These are phyloP conservation scores for Pachyramphus minor DNA, from an alignment of 2,113 vertebrate species.

Conservation along the genomic window DNA sequence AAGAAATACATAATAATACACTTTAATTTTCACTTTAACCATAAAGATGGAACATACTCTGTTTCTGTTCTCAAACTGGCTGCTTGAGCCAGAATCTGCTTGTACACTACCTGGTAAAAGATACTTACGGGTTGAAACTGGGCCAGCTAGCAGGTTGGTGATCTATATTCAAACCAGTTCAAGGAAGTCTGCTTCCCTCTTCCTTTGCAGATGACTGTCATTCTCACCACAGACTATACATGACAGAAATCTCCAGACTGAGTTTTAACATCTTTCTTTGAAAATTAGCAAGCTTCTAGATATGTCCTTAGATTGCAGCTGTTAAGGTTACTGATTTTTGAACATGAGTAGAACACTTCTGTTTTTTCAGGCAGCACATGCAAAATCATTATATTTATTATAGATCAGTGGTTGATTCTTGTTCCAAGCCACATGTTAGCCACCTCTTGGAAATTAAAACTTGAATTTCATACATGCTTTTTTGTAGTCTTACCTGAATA, in stretches of 20 bases:
- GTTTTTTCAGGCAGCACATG: neutral
- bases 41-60: neutral
- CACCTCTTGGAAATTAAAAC: neutral
- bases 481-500: neutral
- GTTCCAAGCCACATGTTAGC: neutral
- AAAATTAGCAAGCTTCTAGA: neutral
- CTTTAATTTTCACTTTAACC: neutral
- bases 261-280: neutral
- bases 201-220: neutral
- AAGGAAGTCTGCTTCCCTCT: neutral
- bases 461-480: neutral
- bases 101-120: neutral
- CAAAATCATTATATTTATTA: neutral
- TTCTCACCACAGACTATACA: neutral
- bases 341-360: neutral
- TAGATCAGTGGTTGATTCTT: neutral
- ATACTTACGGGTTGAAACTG: neutral
- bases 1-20: neutral
- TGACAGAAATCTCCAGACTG: neutral
- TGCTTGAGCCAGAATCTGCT: neutral
- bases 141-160: neutral
- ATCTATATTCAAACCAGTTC: neutral
- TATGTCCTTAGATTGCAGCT: neutral
- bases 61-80: neutral
- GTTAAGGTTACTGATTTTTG: neutral